Evolutionary conservation across 2,797 vertebrate species (phyloP), one percentile per base, ranked within the genome.

Genomic region (Cossypha heuglini): DNA sequence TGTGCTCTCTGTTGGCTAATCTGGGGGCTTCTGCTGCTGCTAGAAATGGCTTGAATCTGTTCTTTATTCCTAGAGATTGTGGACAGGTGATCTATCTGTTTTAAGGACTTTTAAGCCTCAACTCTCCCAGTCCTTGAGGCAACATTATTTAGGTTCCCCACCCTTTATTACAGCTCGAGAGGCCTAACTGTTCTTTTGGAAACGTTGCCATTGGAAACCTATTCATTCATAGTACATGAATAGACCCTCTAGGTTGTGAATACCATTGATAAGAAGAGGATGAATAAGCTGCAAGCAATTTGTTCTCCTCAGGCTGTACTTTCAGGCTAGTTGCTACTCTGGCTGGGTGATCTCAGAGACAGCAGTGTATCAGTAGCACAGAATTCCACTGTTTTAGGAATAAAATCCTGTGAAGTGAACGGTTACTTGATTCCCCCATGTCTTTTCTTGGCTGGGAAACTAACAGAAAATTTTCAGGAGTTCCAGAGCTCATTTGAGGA

Each of bases 191-290:
- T 79, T 95, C 92, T 68, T 72, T 68, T 96, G 88, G 93, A 97
- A 96, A 90, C 52, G 97, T 98, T 97, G 97, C 98, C 92, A 86
- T 94, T 97, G 97, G 97, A 98, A 98, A 98, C 97, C 96, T 96
- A 79, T 96, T 98, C 97, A 98, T 98, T 98, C 96, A 97, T 94
- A 96, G 97, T 96, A 91, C 85, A 91, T 97, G 96, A 96, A 92
- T 97, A 76, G 97, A 96, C 96, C 95, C 96, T 96, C 73, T 91
- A 93, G 92, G 80, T 97, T 94, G 93, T 93, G 94, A 96, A 95
- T 94, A 84, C 95, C 85, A 67, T 68, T 94, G 96, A 97, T 97
- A 88, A 93, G 90, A 88, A 29, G 87, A 83, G 92, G 92, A 90
- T 79, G 79, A 93, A 96, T 76, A 80, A 78, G 63, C 78, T 92